These are phyloP conservation scores for Hedya salicella DNA, from an alignment of 2,888 invertebrate species.

Conservation along the genomic window DNA sequence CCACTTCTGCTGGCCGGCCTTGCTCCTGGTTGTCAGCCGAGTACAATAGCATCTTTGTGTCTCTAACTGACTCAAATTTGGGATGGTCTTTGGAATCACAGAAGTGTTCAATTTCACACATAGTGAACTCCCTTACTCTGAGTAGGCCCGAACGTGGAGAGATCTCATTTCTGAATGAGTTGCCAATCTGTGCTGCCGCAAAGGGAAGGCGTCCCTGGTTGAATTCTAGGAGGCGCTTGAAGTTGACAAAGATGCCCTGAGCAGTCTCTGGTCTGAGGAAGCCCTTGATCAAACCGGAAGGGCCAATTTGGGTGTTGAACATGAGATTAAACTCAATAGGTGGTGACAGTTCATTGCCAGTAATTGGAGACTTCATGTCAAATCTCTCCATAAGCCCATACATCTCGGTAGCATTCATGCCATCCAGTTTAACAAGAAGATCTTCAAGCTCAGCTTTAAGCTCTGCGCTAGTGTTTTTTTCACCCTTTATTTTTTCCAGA, in stretches of 20 bases:
- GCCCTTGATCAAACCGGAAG: conserved; percentile 97
- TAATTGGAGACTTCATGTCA: conserved; percentile 97
- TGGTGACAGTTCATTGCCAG: conserved; percentile 97
- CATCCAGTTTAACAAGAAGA: conserved; percentile 94
- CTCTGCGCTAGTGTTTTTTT: conserved; percentile 91
- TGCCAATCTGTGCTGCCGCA: conserved; percentile 99
- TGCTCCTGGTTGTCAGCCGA: conserved; percentile 99
- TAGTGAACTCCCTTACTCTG: conserved; percentile 98
- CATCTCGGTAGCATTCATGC: conserved; percentile 96
- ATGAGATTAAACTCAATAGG: conserved; percentile 99
- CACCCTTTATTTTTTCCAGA: conserved; percentile 92
- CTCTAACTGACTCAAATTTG: conserved; percentile 92
- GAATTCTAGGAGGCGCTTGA: conserved; percentile 98
- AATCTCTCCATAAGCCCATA: conserved; percentile 92
- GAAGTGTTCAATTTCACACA: conserved; percentile 99
- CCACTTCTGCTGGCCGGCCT: conserved; percentile 92
- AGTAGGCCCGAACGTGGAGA: conserved; percentile 98
- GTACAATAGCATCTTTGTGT: conserved; percentile 92
- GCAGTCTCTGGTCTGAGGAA: conserved; percentile 99
- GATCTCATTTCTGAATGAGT: conserved; percentile 99
- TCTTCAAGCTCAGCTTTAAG: conserved; percentile 90
- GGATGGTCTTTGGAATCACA: conserved; percentile 98
- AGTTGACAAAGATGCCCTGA: conserved; percentile 99
- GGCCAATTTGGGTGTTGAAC: conserved; percentile 99
- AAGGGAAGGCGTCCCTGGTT: conserved; percentile 98